A percentile compares a stretch with the other conserved stretches of the same genome.
These are phyloP conservation scores for Halcyon chelicuti DNA, from an alignment of 2,797 vertebrate species.

Conservation along the genomic window DNA sequence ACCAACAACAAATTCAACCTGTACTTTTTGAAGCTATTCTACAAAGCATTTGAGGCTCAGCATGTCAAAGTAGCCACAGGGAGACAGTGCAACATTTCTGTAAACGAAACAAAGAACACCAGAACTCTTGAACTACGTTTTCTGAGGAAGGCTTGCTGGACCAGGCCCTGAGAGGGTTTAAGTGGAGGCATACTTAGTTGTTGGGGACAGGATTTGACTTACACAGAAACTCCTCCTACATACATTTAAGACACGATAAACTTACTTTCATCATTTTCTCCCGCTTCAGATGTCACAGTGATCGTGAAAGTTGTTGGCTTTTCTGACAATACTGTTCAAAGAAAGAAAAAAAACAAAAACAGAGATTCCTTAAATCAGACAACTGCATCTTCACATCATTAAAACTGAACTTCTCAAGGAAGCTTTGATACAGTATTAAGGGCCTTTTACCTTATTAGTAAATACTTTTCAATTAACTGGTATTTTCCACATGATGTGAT, in stretches of 20 bases:
- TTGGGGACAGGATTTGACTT: not conserved
- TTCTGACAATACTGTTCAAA: conserved; percentile 89
- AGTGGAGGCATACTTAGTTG: not conserved
- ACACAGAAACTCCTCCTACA: not conserved
- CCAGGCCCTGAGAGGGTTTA: not conserved
- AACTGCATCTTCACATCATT: not conserved
- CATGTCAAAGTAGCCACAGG: not conserved
- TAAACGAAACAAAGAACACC: not conserved
- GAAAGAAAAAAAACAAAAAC: not conserved
- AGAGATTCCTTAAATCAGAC: not conserved
- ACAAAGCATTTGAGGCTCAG: not conserved
- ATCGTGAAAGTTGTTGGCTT: conserved; percentile 93
- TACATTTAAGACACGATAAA: not conserved
- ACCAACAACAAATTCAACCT: not conserved
- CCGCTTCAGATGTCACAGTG: conserved; percentile 93
- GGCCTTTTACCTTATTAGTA: not conserved
- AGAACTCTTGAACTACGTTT: not conserved
- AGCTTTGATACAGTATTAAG: not conserved
- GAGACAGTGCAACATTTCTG: not conserved
- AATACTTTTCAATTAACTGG: not conserved
- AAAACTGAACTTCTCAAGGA: not conserved
- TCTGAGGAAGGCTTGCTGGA: not conserved
- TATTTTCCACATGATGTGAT: not conserved
- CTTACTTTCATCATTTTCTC: conserved; percentile 93
- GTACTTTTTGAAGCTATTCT: not conserved